phyloP scores from a whole-genome alignment of 2,797 vertebrate genomes.

The Chaunax sp. region DNA sequence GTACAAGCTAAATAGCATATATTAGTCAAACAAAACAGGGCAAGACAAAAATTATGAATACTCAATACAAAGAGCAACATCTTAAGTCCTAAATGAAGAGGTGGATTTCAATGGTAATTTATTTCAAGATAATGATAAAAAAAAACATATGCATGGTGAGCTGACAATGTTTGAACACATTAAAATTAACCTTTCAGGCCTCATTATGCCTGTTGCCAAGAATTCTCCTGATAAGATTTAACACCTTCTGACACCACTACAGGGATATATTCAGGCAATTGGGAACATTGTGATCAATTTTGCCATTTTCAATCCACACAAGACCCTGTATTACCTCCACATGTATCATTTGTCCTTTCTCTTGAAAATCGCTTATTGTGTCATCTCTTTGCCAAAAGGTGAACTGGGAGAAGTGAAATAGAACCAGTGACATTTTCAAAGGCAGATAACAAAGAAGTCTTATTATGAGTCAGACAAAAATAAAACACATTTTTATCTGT shows the following conservation, averaged over 20 bases:
- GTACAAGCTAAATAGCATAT: background rate
- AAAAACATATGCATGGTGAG: too few species aligned
- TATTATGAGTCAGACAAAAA: slow-evolving; percentile 68
- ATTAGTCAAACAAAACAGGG: background rate
- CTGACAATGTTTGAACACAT: slow-evolving; percentile 1
- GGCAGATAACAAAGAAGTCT: slow-evolving; percentile 78
- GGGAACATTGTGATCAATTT: background rate
- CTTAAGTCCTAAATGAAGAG: too few species aligned
- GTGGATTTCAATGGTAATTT: too few species aligned
- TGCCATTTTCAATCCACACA: slow-evolving; percentile 23
- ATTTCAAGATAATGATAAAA: background rate
- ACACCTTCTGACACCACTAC: slow-evolving; percentile 4
- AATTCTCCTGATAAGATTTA: slow-evolving; percentile 21
- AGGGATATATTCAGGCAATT: slow-evolving; percentile 7
- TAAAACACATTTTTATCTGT: slow-evolving; percentile 74
- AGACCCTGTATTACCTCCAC: slow-evolving; percentile 22
- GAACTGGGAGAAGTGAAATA: slow-evolving; percentile 53
- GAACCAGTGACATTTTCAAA: slow-evolving; percentile 83
- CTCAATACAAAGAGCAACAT: background rate
- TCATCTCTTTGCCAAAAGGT: slow-evolving; percentile 61
- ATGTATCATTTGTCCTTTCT: slow-evolving; percentile 38
- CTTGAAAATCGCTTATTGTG: slow-evolving; percentile 40
- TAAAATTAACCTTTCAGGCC: slow-evolving; percentile 2
- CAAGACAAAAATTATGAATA: background rate
- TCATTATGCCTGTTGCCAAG: background rate